A percentile compares a stretch with the other conserved stretches of the same genome.
These are phyloP conservation scores for Turritopsis rubra DNA, from an alignment of 30 jellyfish, hydroid and myxozoan species.

Conservation along the genomic window DNA sequence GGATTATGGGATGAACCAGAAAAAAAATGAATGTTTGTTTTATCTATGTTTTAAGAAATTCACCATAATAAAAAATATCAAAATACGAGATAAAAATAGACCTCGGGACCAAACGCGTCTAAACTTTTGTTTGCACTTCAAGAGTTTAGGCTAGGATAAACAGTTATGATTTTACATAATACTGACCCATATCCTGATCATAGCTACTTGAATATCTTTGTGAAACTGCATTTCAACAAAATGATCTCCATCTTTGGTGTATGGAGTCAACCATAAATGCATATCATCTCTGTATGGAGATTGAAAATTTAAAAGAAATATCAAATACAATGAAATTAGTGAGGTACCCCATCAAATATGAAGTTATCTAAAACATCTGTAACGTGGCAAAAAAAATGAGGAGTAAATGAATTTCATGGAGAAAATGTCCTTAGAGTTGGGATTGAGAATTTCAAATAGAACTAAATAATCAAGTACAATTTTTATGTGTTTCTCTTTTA, in stretches of 20 bases:
- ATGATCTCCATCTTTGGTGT: slow-evolving; percentile 62
- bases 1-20: background rate
- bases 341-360: too few relatives aligned
- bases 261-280: slow-evolving; percentile 97
- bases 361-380: too few relatives aligned
- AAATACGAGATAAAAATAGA: background rate
- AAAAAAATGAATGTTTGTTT: background rate
- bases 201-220: slow-evolving; percentile 48
- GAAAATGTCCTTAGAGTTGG: background rate
- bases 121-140: too few relatives aligned
- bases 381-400: too few relatives aligned
- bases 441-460: background rate
- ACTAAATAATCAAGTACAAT: background rate
- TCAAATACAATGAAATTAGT: background rate
- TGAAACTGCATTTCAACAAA: slow-evolving; percentile 55
- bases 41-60: background rate
- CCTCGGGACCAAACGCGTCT: background rate
- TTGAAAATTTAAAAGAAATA: background rate
- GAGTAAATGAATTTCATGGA: background rate
- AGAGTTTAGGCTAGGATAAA: too few relatives aligned
- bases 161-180: too few relatives aligned
- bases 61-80: background rate
- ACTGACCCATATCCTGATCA: slow-evolving; percentile 87
- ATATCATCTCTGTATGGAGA: slow-evolving; percentile 63
- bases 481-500: background rate